Base-by-base conservation (phyloP, 2,888 invertebrate species). In the Reticulitermes lucifugus region DNA sequence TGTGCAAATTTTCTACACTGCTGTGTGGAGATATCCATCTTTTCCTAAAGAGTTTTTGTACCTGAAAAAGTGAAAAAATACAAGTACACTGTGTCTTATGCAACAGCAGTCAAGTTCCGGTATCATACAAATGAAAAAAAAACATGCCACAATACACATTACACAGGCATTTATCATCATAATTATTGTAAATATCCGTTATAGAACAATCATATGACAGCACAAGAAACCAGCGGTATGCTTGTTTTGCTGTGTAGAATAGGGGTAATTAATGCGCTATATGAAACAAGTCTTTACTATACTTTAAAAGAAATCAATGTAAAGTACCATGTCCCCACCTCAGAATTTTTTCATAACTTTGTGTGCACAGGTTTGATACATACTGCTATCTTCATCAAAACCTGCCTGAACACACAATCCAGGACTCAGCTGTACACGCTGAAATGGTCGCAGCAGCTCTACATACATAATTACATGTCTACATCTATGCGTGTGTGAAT, bases 61-160 rank as follows among this genome's bases (percentile, higher is more conserved):
- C 80, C 80, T 80, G 80, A 55, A 80, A 80, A 80, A 80, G 80
- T 80, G 80, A 60, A 80, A 80, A 80, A 80, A 80, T 80, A 80
- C 80, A 80, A 80, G 60, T 80, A 80, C 60, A 59, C 3, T 80
- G 73, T 80, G 73, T 80, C 80, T 51, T 25, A 79, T 25, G 65
- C 25, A 65, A 65, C 18, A 73, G 41, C 41, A 14, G 41, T 73
- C 35, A 73, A 41, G 18, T 29, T 41, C 41, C 41, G 41, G 14
- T 41, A 29, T 22, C 35, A 73, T 73, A 73, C 14, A 73, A 41
- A 73, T 41, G 41, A 21, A 73, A 35, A 73, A 35, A 73, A 29
- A 73, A 7, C 5, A 25, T 21, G 12, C 41, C 73, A 73, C 41
- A 41, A 73, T 22, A 41, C 73, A 41, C 73, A n/a, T n/a, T 25